Conservation (phyloP, 1,140 invertebrate species). For the Thaumatotibia leucotreta region DNA sequence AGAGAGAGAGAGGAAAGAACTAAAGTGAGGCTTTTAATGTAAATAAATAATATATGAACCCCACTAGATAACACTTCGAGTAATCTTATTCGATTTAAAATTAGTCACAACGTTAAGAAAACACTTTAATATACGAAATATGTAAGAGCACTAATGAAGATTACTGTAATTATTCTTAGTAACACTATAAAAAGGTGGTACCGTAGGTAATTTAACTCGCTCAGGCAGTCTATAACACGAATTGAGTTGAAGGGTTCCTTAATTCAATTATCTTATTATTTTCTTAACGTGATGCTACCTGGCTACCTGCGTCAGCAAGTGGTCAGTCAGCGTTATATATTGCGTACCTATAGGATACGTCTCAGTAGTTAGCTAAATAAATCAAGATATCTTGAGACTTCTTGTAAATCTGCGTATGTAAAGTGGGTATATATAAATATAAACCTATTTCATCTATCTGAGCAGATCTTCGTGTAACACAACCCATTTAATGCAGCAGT, state of each 20-base stretch:
- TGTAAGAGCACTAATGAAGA: too few relatives aligned
- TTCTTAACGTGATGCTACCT: slow-evolving; percentile 26
- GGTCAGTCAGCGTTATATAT: too few relatives aligned
- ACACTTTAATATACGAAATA: not conserved
- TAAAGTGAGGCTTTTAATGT: too few relatives aligned
- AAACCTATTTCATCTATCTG: too few relatives aligned
- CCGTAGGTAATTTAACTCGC: not conserved
- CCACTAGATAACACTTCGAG: too few relatives aligned
- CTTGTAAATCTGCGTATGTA: not conserved
- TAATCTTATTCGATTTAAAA: too few relatives aligned
- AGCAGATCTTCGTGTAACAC: not conserved
- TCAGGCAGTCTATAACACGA: not conserved
- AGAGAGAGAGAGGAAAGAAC: too few relatives aligned
- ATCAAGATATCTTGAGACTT: not conserved
- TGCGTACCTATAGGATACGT: not conserved
- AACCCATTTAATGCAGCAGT: not conserved
- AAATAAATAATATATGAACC: too few relatives aligned
- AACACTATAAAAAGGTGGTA: not conserved
- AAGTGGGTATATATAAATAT: not conserved
- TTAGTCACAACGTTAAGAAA: too few relatives aligned
- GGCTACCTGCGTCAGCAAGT: slow-evolving; percentile 24
- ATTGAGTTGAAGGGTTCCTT: slow-evolving; percentile 17
- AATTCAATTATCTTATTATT: slow-evolving; percentile 46
- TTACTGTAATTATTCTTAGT: too few relatives aligned
- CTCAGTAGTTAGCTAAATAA: not conserved